Base-by-base conservation (phyloP, 1,140 invertebrate species). In the Dysdera silvatica region DNA sequence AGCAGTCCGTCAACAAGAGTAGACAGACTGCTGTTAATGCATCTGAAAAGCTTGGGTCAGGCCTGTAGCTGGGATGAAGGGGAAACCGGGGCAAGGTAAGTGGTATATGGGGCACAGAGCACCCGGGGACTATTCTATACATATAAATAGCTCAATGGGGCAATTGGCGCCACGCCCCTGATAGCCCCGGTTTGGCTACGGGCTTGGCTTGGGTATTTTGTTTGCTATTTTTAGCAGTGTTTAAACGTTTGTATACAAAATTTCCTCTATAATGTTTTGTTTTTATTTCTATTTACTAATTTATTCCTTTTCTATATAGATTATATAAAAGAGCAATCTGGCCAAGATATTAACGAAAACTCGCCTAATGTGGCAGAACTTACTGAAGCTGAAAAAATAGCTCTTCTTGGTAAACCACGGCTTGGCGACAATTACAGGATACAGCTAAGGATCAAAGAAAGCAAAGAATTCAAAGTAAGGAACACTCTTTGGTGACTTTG, bases 391-490 rank as follows among this genome's bases (percentile, higher is more conserved):
- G 92, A 95, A 68, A 88, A 90, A 73, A 86, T 98, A 68, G 89
- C 92, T 7, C 80, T 97, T 70, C 79, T 95, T 73, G 95, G 95
- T 7, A 87, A 85, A 74, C 95, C 96, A 5, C 83, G 87, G 67
- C 80, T 93, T 41, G 95, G 95, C 7, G 90, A 95, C 61, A 82
- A 87, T 71, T 84, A 82, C 62, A 83, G 86, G 68, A 85, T 89
- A 47, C 85, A 89, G 78, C 84, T 98, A 66, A 83, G 88, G 68
- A 89, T 99, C 71, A 94, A 91, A 73, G 95, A 99, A 76, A 96
- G 91, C 78, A 92, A 94, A 76, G 95, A 98, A 79, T 98, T 98
- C 78, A 98, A 96, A 85, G 92, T 94, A 72, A 71, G 69, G 47
- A 18, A 20, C 37, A 37, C 2, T 51, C 20, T 51, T 31, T 0